Evolutionary conservation across 2,888 invertebrate species (phyloP).

Genomic region (Tortrix viridana): DNA sequence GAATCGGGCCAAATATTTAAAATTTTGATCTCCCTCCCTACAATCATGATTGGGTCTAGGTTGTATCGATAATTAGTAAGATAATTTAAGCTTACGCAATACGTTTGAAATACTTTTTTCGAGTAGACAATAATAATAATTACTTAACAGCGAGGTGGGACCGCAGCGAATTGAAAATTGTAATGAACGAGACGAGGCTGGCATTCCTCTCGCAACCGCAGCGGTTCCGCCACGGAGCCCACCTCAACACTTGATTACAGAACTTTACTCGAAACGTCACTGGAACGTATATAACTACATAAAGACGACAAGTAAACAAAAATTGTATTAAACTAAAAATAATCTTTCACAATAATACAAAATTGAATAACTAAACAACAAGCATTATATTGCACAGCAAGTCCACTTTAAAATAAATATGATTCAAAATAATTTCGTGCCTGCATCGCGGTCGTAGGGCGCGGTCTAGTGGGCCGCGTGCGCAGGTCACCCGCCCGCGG

Average conservation of each 20-base stretch:
- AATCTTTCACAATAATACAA: conserved; percentile 59
- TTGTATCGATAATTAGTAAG: conserved; percentile 49
- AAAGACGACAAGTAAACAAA: conserved; percentile 57
- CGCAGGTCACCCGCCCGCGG: conserved; percentile 35
- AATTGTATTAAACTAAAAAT: conserved; percentile 57
- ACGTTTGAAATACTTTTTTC: conserved; percentile 58
- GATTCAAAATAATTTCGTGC: conserved; percentile 66
- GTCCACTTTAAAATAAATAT: conserved; percentile 72
- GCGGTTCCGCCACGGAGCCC: conserved; percentile 20
- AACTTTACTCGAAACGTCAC: conserved; percentile 52
- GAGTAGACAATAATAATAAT: conserved; percentile 50
- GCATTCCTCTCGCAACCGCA: neutral
- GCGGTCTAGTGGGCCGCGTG: conserved; percentile 12
- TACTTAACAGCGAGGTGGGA: conserved; percentile 39
- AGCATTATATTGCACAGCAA: conserved; percentile 82
- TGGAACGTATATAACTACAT: conserved; percentile 56
- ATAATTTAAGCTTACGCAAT: conserved; percentile 66
- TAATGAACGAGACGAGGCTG: neutral
- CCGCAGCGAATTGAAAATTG: neutral
- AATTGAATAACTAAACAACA: conserved; percentile 78
- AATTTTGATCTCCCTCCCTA: conserved; percentile 75
- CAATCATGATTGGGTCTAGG: conserved; percentile 75
- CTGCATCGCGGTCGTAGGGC: conserved; percentile 4
- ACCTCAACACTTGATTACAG: conserved; percentile 44
- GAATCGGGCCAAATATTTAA: conserved; percentile 87